Evolutionary conservation across 2,797 vertebrate genomes (phyloP).

Genomic region (Sebastes aleutianus): DNA sequence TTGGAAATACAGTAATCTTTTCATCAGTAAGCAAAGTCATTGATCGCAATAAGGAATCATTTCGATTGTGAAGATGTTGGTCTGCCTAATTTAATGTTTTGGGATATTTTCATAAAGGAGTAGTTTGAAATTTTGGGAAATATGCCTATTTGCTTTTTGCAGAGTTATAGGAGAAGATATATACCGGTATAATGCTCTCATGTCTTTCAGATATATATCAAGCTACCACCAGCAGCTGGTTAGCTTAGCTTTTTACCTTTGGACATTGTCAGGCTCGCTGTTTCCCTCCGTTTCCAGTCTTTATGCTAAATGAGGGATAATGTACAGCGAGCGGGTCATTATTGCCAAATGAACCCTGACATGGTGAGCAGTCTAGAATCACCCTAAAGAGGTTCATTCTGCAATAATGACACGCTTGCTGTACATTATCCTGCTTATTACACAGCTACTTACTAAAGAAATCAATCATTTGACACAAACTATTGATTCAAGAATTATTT

Average conservation of each 20-base stretch:
- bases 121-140: background rate
- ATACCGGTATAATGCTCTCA: too few relatives aligned
- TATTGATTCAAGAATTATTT: too few relatives aligned
- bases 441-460: too few relatives aligned
- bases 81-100: background rate
- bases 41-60: constrained; percentile 20
- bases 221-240: background rate
- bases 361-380: too few relatives aligned
- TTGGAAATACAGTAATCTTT: background rate
- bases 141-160: background rate
- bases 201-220: background rate
- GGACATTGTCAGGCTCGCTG: background rate
- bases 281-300: background rate
- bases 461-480: too few relatives aligned
- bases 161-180: too few relatives aligned
- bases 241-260: background rate
- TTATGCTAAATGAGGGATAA: background rate
- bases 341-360: too few relatives aligned
- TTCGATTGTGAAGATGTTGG: background rate
- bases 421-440: too few relatives aligned
- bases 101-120: background rate
- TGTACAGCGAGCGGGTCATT: too few relatives aligned
- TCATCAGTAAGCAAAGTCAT: constrained; percentile 4
- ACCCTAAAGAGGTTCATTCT: too few relatives aligned
- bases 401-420: too few relatives aligned